phyloP scores from a whole-genome alignment of 1,140 invertebrate species.

The Drosophila erecta region DNA sequence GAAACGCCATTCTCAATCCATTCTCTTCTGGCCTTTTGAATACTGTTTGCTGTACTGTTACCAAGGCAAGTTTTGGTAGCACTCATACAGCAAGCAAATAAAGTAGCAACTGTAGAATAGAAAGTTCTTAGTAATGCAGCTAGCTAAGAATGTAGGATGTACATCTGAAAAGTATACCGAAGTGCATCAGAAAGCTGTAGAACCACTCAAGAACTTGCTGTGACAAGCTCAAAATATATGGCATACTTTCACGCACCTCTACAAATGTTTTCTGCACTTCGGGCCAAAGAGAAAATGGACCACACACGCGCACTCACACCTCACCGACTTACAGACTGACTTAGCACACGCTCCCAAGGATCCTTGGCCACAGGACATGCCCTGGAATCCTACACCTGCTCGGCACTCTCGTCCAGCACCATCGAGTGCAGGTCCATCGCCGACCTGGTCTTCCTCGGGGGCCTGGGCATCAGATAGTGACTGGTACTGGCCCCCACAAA shows the following conservation, averaged over 20 bases:
- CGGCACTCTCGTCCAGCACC: slow-evolving; percentile 86
- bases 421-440: slow-evolving; percentile 92
- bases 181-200: too few species aligned
- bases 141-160: too few species aligned
- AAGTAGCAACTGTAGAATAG: too few species aligned
- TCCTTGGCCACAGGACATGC: neutral
- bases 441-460: slow-evolving; percentile 91
- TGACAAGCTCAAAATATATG: too few species aligned
- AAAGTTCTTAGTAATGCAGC: too few species aligned
- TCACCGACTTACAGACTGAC: slow-evolving; percentile 11
- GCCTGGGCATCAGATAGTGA: slow-evolving; percentile 87
- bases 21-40: neutral
- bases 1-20: slow-evolving; percentile 11
- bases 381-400: slow-evolving; percentile 56
- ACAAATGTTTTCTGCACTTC: neutral
- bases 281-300: neutral
- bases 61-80: too few species aligned
- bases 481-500: slow-evolving; percentile 90
- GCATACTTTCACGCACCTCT: neutral
- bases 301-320: slow-evolving; percentile 1
- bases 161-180: too few species aligned
- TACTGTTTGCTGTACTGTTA: neutral
- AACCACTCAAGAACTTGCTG: too few species aligned
- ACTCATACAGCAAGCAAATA: too few species aligned
- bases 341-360: neutral